Percentiles rank a stretch among this genome's conserved stretches.
Evolutionary conservation across 2,888 invertebrate species (phyloP).

Genomic region (Dynastes maya): DNA sequence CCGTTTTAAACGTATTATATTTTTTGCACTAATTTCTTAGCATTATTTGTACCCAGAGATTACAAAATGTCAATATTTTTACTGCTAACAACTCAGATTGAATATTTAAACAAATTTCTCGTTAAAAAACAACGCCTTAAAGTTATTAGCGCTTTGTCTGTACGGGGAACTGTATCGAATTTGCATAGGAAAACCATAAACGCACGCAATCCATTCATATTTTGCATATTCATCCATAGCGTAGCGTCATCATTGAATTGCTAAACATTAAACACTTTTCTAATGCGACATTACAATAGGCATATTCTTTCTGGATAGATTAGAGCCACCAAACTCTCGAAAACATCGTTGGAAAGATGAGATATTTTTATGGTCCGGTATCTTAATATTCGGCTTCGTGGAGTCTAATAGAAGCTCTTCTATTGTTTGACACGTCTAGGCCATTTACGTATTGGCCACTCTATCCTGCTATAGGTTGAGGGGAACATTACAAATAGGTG

Average conservation of each 20-base stretch:
- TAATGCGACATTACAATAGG: too few species aligned
- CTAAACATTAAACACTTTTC: neutral
- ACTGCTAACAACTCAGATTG: too few species aligned
- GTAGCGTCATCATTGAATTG: slow-evolving; percentile 5
- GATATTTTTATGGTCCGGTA: neutral
- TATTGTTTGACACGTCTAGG: slow-evolving; percentile 16
- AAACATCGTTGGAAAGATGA: slow-evolving; percentile 12
- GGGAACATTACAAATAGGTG: neutral
- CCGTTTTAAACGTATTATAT: too few species aligned
- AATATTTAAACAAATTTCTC: too few species aligned
- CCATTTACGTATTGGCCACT: neutral
- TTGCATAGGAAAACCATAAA: too few species aligned
- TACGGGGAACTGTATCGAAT: too few species aligned
- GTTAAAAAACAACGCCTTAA: too few species aligned
- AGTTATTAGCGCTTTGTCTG: too few species aligned
- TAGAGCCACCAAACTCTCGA: neutral
- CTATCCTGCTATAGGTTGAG: neutral
- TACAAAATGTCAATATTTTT: too few species aligned
- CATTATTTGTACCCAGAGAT: too few species aligned
- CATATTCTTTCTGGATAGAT: too few species aligned
- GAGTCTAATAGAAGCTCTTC: slow-evolving; percentile 16
- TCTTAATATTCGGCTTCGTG: neutral
- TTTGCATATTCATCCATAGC: neutral
- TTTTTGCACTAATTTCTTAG: too few species aligned
- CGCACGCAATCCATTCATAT: neutral